Evolutionary conservation across 2,888 invertebrate species (phyloP), one percentile per base, ranked within the genome.

Genomic region (Hypercompe scribonia): DNA sequence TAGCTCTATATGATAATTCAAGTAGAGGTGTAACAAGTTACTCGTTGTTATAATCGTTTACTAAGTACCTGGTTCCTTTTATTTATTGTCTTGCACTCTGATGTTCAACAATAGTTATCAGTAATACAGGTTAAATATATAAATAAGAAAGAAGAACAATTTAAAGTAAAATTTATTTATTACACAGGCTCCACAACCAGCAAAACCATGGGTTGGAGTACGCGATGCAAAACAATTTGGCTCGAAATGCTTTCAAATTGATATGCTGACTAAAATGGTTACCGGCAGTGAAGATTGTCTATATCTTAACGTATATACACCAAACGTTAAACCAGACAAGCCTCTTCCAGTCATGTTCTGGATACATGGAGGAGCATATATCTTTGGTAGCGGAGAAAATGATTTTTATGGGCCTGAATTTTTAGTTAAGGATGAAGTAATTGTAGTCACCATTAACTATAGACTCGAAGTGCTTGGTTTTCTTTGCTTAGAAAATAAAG

Each of bases 301-400:
- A 11, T 90, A 88, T 50, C 80, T 90, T 3, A 90, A 90, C 50
- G 86, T 90, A 13, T 90, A 90, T 63, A 83, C 89, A 2, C 88
- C 88, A 39, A 63, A 84, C 13, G 8, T 86, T 0, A 80, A 83
- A n/a, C 84, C 88, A 1, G 71, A 74, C 11, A 74, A 79, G 15
- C 81, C 80, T 34, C 66, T 84, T 3, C 86, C 88, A 13, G 88
- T 88, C 3, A 87, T 88, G 87, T 76, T 88, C 33, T 88, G 83
- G 83, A 82, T 88, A 54, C 88, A 88, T 11, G 87, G 87, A 21
- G 87, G 87, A 21, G 86, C 65, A 7, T 88, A 85, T 34, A 54
- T 77, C 5, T 79, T 78, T 8, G 89, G 89, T 10, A 86, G 83
- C 4, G 85, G 90, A 39, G 77, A 90, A 71, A 81, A 83, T 7